Evolutionary conservation across 2,888 invertebrate genomes (phyloP), one percentile per base, ranked within the genome.

Genomic region (Volucella zonaria): DNA sequence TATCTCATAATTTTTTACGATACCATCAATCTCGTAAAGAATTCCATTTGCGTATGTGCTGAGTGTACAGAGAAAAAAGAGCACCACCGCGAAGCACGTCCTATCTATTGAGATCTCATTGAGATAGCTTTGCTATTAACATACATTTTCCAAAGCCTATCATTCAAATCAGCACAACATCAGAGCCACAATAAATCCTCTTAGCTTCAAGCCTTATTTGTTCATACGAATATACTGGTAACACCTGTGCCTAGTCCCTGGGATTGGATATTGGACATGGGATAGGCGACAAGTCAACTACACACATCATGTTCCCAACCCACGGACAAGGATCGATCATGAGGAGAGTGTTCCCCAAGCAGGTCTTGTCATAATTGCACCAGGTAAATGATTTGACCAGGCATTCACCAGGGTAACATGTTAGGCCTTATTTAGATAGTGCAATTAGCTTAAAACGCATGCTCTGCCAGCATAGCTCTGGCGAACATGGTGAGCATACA

Each of bases 301-400:
- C 64, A 51, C 38, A 71, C 64, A 66, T 76, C 54, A 59, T 66
- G 77, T 59, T 61, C 45, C 61, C 81, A 67, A 67, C 58, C 76
- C 81, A 80, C 71, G 73, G 58, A 76, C 76, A 81, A 81, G 76
- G 76, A 85, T 85, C 85, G 81, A 81, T 85, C 85, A 77, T 54
- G 67, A 43, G 49, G 58, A 62, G 56, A 45, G 51, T 42, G 68
- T 43, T 81, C 47, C 18, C 38, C 62, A 43, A 68, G 47, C 64
- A 58, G 62, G 68, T 76, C 81, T 76, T 80, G 76, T 77, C 81
- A 85, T 81, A 85, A 85, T 85, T 77, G 58, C 76, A 45, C 62
- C 73, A 6, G 51, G 68, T 61, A 85, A 81, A 81, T 58, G n/a
- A 81, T 68, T 56, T 75, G 58, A 77, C 81, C 42, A 81, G 73